Evolutionary conservation across 2,797 vertebrate genomes (phyloP).

Genomic region (Gastrophryne carolinensis): DNA sequence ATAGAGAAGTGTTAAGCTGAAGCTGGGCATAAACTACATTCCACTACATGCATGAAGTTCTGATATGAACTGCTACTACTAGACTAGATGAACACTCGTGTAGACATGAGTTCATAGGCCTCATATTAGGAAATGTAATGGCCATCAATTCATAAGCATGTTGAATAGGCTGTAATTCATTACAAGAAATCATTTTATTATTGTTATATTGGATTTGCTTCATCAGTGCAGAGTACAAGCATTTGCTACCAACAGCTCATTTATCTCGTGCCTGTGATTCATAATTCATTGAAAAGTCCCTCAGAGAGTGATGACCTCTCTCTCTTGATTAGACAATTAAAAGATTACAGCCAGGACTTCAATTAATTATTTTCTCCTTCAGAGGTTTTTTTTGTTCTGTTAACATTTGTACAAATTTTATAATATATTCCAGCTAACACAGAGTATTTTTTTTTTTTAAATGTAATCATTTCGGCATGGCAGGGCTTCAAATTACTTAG

Average conservation of each 20-base stretch:
- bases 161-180: neutral
- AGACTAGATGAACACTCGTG: neutral
- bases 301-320: conserved; percentile 39
- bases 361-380: conserved; percentile 27
- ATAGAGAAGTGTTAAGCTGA: too few species aligned
- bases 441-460: too few species aligned
- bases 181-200: conserved; percentile 18
- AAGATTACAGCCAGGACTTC: conserved; percentile 21
- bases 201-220: conserved; percentile 18
- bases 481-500: too few species aligned
- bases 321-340: conserved; percentile 37
- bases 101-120: neutral
- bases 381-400: conserved; percentile 3
- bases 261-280: conserved; percentile 36
- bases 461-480: too few species aligned
- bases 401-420: neutral
- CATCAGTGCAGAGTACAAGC: conserved; percentile 18
- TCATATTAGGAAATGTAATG: neutral
- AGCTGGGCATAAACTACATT: too few species aligned
- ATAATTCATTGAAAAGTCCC: conserved; percentile 42
- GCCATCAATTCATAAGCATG: neutral
- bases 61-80: neutral
- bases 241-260: conserved; percentile 33
- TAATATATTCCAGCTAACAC: neutral
- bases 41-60: too few species aligned